Base-by-base conservation (phyloP, 2,888 invertebrate species). In the Empis livida region DNA sequence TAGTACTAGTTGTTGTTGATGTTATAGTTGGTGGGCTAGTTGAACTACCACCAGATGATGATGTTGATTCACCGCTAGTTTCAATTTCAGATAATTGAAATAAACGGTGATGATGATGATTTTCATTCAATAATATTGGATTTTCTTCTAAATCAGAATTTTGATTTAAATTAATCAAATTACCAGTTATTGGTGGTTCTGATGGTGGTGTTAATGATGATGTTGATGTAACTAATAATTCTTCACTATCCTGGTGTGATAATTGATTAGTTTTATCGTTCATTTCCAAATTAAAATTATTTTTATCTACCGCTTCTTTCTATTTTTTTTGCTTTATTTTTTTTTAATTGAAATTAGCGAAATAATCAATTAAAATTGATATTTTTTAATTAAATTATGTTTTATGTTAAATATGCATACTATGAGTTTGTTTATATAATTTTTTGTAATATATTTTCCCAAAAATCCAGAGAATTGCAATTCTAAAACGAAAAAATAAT, bases 181-280 rank as follows among this genome's bases (percentile, higher is more conserved):
- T 42, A 44, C 46, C 23, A 27, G 23, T 27, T 27, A 49, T 13
- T 44, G 48, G 15, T 42, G 46, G 43, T 49, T 49, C 50, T 48
- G 49, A 40, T 50, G 49, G 50, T 49, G 48, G 50, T 51, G 55
- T 53, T 51, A 56, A 54, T 52, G 53, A 49, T 45, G 61, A 60
- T 43, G 62, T 61, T 41, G 61, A 60, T 48, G 60, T 59, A 52
- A 62, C 61, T 48, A 60, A 52, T 53, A 57, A 59, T 54, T 62
- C 62, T 54, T 62, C 60, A 43, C 58, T 58, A 49, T 60, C 57
- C 13, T 35, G 35, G 13, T 35, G 35, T 35, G 23, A 27, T 27
- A 35, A 35, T n/a, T 35, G 13, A 13, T 35, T 35, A 5, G 35
- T n/a, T 13, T 35, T 35, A n/a, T 35, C n/a, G 35, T n/a, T 35